A percentile compares a stretch with the other conserved stretches of the same genome.
These are phyloP conservation scores for Hemiscyllium ocellatum DNA, from an alignment of 2,113 vertebrate genomes.

Conservation along the genomic window DNA sequence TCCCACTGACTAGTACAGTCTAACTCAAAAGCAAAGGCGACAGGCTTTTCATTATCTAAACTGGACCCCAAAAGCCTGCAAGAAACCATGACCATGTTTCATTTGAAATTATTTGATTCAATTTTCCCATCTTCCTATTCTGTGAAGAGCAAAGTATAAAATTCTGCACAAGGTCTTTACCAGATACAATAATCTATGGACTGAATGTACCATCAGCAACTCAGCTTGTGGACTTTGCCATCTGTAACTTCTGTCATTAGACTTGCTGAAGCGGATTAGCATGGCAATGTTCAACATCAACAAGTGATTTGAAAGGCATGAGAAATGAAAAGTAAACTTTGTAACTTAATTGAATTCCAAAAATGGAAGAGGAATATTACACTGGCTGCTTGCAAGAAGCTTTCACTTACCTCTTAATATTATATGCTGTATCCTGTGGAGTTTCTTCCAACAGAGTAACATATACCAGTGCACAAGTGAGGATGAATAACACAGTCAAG, in stretches of 20 bases:
- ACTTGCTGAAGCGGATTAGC: not conserved
- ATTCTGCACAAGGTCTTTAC: not conserved
- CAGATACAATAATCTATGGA: not conserved
- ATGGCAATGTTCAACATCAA: not conserved
- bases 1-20: not conserved
- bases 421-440: constrained; percentile 88
- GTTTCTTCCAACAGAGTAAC: constrained; percentile 94
- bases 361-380: not conserved
- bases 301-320: not conserved
- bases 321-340: not conserved
- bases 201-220: not conserved
- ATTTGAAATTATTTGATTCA: not conserved
- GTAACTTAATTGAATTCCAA: not conserved
- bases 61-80: not conserved
- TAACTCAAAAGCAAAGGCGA: not conserved
- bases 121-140: not conserved
- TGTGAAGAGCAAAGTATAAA: not conserved
- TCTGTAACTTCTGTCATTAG: not conserved
- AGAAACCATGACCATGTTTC: not conserved
- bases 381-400: not conserved
- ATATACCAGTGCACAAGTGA: constrained; percentile 87
- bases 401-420: constrained; percentile 80
- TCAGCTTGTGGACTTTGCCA: not conserved
- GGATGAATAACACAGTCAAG: constrained; percentile 86
- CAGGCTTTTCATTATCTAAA: not conserved